Base-by-base conservation (phyloP, 2,113 vertebrate genomes). In the Nematolebias whitei region DNA sequence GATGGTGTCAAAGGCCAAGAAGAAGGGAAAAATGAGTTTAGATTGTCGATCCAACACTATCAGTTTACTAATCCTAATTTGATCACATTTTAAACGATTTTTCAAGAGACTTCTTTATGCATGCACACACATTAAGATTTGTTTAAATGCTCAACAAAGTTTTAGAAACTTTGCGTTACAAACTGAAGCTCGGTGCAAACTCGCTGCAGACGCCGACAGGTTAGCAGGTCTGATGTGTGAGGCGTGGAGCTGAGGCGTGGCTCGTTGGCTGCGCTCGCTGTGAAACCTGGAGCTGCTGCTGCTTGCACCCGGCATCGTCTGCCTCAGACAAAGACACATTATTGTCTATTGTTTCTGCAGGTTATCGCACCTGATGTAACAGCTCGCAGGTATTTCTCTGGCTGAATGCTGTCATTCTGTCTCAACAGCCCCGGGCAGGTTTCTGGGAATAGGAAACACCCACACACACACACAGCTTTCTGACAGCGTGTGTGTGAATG, bases 351-450 rank as follows among this genome's bases (percentile, higher is more conserved):
- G 84, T 92, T 87, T 45, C 81, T 88, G 74, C 66, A 85, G 65
- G 75, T 84, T 70, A 93, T 92, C 89, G 82, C 86, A 92, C 89
- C 85, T 89, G 92, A 90, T 92, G 86, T 79, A 89, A 89, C 84
- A 87, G 87, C 83, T 85, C 77, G 48, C 78, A 86, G 89, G 87
- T 90, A 91, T 92, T 80, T 88, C 73, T 78, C 48, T 64, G 47
- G 32, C 58, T 88, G 39, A 88, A 83, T 76, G 82, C 82, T 85
- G 85, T 80, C 87, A 87, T 80, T 90, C 83, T 63, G 63, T 60
- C 68, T 74, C 51, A 74, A 82, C 83, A 62, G 89, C 91, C 88
- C 29, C 22, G 13, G 89, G 91, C 88, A 79, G 71, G 85, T 87
- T 87, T 83, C 74, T 71, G 82, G 55, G 47, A 78, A 65, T 29